A percentile compares a stretch with the other conserved stretches of the same genome.
Conservation (phyloP, 2,797 vertebrate species). For the Sphenodon punctatus region DNA sequence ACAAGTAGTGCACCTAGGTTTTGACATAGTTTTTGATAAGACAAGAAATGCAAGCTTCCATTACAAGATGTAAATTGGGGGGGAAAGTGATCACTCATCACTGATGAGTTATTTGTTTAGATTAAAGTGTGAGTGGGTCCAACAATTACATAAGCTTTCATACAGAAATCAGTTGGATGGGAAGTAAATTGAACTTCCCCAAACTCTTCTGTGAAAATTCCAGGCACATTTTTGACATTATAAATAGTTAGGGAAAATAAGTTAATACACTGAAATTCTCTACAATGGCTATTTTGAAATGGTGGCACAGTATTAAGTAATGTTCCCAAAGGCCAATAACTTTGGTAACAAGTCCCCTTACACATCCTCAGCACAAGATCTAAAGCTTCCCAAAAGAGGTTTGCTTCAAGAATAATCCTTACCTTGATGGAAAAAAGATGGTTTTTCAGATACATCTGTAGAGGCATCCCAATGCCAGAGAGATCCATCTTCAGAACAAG, state of each 20-base stretch:
- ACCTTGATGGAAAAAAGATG: slow-evolving; percentile 89
- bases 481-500: slow-evolving; percentile 96
- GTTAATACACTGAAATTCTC: background rate
- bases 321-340: background rate
- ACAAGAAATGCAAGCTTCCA: background rate
- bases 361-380: background rate
- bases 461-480: slow-evolving; percentile 95
- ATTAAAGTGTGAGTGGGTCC: no score
- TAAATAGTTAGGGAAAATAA: background rate
- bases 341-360: background rate
- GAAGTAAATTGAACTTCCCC: background rate
- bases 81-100: background rate
- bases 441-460: slow-evolving; percentile 79
- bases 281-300: background rate
- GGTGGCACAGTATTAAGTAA: background rate
- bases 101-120: background rate
- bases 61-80: background rate
- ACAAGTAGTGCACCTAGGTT: background rate
- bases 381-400: background rate
- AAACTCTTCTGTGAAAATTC: background rate
- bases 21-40: background rate
- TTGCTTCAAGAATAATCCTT: slow-evolving; percentile 36
- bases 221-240: no score
- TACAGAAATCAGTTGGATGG: no score
- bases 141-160: no score